A percentile compares a stretch with the other conserved stretches of the same genome.
Conservation (phyloP, 1,140 invertebrate genomes). For the Plectrocnemia conspersa region DNA sequence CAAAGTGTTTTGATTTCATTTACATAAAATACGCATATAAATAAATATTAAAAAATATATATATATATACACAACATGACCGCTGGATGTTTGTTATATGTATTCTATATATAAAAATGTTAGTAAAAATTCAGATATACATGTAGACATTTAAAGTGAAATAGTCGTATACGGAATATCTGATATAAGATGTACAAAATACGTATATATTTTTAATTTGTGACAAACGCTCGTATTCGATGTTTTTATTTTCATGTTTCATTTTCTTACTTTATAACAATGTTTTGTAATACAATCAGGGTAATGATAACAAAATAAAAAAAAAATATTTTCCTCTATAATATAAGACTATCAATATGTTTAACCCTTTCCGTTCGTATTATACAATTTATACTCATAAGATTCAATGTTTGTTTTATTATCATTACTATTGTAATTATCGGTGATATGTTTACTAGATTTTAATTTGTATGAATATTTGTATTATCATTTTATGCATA, state of each 20-base stretch:
- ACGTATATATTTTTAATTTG: neutral
- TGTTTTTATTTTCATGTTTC: neutral
- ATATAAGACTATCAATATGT: neutral
- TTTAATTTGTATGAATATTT: too few species aligned
- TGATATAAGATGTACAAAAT: slow-evolving; percentile 35
- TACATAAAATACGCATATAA: neutral
- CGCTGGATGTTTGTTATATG: too few species aligned
- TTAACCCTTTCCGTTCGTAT: neutral
- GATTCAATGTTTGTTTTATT: too few species aligned
- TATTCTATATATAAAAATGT: neutral
- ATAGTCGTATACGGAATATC: slow-evolving; percentile 36
- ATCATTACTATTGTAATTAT: too few species aligned
- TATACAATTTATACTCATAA: too few species aligned
- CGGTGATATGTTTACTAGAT: too few species aligned
- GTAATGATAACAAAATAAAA: neutral
- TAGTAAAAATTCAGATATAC: slow-evolving; percentile 9
- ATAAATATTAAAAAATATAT: too few species aligned
- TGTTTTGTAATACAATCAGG: neutral
- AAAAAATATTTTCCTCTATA: neutral
- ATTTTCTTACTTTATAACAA: neutral
- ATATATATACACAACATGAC: too few species aligned
- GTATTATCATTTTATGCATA: too few species aligned
- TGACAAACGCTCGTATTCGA: neutral
- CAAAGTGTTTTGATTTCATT: neutral
- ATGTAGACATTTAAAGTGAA: too few species aligned